Percentiles rank a stretch among this genome's conserved stretches.
phyloP scores from a whole-genome alignment of 2,888 invertebrate species.

The Polyploca ridens region DNA sequence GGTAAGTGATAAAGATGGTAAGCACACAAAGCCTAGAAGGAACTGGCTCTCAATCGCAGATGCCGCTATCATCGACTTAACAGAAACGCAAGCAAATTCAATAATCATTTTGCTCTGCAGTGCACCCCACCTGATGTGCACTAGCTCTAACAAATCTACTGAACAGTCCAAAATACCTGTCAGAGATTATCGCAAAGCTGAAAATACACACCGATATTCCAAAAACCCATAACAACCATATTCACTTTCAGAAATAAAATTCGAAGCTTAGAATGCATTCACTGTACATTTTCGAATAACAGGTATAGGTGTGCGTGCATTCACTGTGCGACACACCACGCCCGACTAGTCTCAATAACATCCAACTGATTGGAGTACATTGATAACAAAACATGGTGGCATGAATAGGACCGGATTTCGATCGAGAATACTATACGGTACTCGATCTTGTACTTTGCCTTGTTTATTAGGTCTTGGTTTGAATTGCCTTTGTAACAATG shows the following conservation, averaged over 20 bases:
- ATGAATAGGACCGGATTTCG: constrained; percentile 5
- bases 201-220: neutral
- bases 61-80: no score
- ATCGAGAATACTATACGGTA: neutral
- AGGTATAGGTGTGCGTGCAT: neutral
- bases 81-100: no score
- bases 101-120: no score
- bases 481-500: neutral
- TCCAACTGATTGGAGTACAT: neutral
- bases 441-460: neutral
- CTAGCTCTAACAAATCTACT: no score
- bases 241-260: neutral
- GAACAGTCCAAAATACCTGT: no score
- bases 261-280: neutral
- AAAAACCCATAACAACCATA: neutral
- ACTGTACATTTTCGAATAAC: neutral
- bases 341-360: neutral
- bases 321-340: neutral
- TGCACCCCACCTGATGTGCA: no score
- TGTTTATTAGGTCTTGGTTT: neutral
- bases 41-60: no score
- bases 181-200: no score
- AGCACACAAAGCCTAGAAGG: no score
- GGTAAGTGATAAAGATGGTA: no score
- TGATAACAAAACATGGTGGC: constrained; percentile 1